phyloP scores from a whole-genome alignment of 2,797 vertebrate genomes.

The Pipistrellus pipistrellus region DNA sequence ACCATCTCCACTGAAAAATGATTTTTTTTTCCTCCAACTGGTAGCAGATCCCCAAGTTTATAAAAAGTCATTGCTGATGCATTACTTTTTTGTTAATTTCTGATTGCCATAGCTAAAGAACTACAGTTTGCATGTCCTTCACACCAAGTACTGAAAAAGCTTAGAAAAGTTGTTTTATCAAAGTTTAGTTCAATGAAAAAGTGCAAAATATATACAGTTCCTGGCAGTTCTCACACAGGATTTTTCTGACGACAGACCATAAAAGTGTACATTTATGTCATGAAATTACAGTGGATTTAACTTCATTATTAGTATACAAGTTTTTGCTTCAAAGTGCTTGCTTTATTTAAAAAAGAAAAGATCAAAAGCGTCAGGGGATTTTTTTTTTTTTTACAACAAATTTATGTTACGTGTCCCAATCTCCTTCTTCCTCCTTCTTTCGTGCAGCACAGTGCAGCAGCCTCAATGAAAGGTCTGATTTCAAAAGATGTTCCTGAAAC shows the following conservation, averaged over 20 bases:
- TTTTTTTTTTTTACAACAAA: constrained; percentile 69
- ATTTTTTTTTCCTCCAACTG: constrained; percentile 74
- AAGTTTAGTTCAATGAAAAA: constrained; percentile 89
- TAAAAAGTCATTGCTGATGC: constrained; percentile 85
- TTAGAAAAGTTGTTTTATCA: constrained; percentile 90
- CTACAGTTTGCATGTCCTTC: constrained; percentile 84
- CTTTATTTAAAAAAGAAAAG: constrained; percentile 88
- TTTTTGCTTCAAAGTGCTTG: constrained; percentile 89
- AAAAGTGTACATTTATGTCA: constrained; percentile 87
- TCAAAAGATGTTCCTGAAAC: constrained; percentile 62
- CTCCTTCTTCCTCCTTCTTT: constrained; percentile 74
- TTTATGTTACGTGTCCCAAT: constrained; percentile 70
- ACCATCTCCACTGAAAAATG: constrained; percentile 84
- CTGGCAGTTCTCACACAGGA: constrained; percentile 85
- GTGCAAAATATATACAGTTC: constrained; percentile 88
- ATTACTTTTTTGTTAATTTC: constrained; percentile 85
- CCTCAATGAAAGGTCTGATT: constrained; percentile 65
- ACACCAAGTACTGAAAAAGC: constrained; percentile 88
- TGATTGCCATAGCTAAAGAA: constrained; percentile 85
- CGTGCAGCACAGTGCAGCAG: constrained; percentile 82
- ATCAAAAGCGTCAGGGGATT: constrained; percentile 79
- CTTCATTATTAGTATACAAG: constrained; percentile 87
- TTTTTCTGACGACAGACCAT: constrained; percentile 85
- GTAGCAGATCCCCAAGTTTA: constrained; percentile 86
- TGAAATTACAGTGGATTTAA: constrained; percentile 86